phyloP scores from a whole-genome alignment of 1,140 invertebrate species.

The Centruroides sculpturatus region DNA sequence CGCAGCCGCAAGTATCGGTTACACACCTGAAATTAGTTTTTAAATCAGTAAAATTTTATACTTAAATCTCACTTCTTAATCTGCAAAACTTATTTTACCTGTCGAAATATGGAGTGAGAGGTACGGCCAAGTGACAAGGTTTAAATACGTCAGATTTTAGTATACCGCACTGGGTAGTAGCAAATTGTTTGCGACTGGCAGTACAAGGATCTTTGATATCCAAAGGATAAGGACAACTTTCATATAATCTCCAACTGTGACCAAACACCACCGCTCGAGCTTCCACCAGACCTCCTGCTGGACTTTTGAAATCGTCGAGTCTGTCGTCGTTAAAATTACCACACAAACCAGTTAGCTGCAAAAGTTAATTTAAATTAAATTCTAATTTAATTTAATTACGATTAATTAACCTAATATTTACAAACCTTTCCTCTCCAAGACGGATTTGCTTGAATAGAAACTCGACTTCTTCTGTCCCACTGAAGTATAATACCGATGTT shows the following conservation, averaged over 20 bases:
- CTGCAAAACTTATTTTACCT: constrained; percentile 20
- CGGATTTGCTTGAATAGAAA: constrained; percentile 57
- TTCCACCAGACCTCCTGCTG: constrained; percentile 52
- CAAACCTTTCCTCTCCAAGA: constrained; percentile 62
- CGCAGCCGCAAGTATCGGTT: constrained; percentile 71
- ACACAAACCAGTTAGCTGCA: constrained; percentile 62
- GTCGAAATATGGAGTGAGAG: constrained; percentile 46
- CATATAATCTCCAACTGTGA: constrained; percentile 71
- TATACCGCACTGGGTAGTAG: constrained; percentile 52
- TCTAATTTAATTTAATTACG: neutral
- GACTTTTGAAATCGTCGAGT: constrained; percentile 67
- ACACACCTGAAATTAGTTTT: constrained; percentile 41
- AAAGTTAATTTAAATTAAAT: neutral
- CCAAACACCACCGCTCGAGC: constrained; percentile 57
- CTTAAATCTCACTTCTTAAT: too few relatives aligned
- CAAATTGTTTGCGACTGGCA: constrained; percentile 61
- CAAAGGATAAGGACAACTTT: constrained; percentile 44
- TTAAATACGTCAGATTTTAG: constrained; percentile 56
- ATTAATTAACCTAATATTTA: neutral
- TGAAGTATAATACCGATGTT: constrained; percentile 60
- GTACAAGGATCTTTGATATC: constrained; percentile 47
- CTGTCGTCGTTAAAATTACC: constrained; percentile 77
- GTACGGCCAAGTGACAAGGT: constrained; percentile 61
- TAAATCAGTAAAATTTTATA: too few relatives aligned
- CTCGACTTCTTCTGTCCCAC: constrained; percentile 70